Conservation (phyloP, 2,888 invertebrate genomes). For the Steromphala cineraria region DNA sequence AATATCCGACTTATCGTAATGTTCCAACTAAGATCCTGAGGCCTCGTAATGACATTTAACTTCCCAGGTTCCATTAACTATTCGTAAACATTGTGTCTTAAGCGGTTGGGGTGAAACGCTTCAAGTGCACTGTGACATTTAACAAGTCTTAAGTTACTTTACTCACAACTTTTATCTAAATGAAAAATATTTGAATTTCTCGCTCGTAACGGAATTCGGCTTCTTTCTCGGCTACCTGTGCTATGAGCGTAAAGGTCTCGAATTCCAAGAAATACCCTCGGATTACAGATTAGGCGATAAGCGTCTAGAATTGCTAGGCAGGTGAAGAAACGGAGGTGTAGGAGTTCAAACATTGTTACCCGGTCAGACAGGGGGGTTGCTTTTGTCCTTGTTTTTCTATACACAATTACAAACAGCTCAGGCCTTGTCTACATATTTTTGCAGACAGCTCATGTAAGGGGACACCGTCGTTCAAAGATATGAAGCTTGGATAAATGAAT, state of each 20-base stretch:
- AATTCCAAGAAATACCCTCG: not conserved
- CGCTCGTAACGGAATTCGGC: not conserved
- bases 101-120: not conserved
- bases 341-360: not conserved
- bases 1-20: no score
- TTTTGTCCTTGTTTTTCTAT: not conserved
- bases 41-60: not conserved
- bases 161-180: no score
- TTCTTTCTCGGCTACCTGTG: not conserved
- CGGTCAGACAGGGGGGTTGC: not conserved
- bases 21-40: no score
- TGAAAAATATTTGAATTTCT: not conserved
- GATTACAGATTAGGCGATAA: conserved; percentile 1
- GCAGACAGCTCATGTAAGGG: not conserved
- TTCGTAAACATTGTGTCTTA: not conserved
- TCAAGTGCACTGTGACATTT: no score
- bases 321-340: not conserved
- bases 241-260: not conserved
- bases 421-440: not conserved
- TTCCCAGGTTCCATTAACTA: not conserved
- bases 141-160: no score
- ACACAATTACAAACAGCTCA: not conserved
- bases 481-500: not conserved
- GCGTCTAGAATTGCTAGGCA: not conserved
- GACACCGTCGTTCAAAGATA: not conserved